Evolutionary conservation across 2,888 invertebrate species (phyloP).

Genomic region (Rhopalosiphum nymphaeae): DNA sequence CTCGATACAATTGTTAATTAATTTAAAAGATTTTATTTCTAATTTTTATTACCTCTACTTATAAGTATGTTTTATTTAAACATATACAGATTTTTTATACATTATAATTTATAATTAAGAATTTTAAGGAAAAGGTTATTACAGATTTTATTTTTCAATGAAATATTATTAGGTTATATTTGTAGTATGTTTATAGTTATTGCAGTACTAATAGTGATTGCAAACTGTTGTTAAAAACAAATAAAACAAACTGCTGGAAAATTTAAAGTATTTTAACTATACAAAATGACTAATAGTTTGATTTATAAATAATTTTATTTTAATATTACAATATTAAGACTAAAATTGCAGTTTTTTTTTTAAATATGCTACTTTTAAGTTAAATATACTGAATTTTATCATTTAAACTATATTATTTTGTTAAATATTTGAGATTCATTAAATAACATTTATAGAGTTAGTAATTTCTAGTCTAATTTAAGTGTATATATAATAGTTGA

Average conservation of each 20-base stretch:
- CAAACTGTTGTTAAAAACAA: too few relatives aligned
- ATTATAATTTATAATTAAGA: not conserved
- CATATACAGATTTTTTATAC: too few relatives aligned
- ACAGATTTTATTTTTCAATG: not conserved
- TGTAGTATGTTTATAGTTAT: too few relatives aligned
- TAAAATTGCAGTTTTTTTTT: not conserved
- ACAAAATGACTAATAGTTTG: not conserved
- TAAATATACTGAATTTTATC: not conserved
- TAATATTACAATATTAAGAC: not conserved
- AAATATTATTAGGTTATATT: not conserved
- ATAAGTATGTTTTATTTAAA: too few relatives aligned
- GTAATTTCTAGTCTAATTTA: not conserved
- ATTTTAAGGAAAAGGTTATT: not conserved
- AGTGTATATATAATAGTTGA: conserved; percentile 2
- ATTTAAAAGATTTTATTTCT: not conserved
- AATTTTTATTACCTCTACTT: not conserved
- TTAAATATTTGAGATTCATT: not conserved
- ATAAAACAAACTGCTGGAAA: too few relatives aligned
- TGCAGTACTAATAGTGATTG: too few relatives aligned
- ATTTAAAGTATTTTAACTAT: not conserved
- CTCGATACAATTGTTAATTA: conserved; percentile 8
- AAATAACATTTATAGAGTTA: not conserved
- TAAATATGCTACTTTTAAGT: not conserved
- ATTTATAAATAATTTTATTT: not conserved
- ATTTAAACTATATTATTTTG: not conserved